Evolutionary conservation across 2,113 vertebrate species (phyloP).

Genomic region (Thunnus maccoyii): DNA sequence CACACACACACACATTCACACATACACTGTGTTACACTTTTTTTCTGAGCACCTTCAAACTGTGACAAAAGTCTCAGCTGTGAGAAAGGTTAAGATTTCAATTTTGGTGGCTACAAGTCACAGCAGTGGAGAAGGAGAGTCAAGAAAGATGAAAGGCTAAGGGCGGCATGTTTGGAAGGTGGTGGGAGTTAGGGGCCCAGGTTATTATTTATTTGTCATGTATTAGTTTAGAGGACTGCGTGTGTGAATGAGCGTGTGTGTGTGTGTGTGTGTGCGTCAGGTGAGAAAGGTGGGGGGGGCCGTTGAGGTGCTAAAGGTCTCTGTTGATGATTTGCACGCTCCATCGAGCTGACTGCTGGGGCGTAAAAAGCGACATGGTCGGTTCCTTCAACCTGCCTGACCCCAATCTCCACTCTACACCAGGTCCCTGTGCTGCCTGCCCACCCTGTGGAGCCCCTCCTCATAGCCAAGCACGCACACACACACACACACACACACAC

Average conservation of each 20-base stretch:
- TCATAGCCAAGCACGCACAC: constrained; percentile 28
- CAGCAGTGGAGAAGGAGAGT: constrained; percentile 49
- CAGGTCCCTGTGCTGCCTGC: constrained; percentile 69
- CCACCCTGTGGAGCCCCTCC: constrained; percentile 71
- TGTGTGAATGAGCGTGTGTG: constrained; percentile 25
- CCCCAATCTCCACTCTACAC: constrained; percentile 87
- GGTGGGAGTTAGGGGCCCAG: constrained; percentile 32
- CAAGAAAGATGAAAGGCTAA: constrained; percentile 51
- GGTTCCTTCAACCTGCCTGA: constrained; percentile 84
- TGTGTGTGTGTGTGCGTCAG: constrained; percentile 40
- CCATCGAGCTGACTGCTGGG: constrained; percentile 78
- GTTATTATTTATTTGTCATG: constrained; percentile 77
- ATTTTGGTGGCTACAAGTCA: constrained; percentile 64
- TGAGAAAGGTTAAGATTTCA: constrained; percentile 83
- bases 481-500: constrained; percentile 22
- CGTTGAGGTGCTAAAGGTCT: constrained; percentile 81
- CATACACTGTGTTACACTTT: constrained; percentile 22
- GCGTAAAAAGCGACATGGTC: constrained; percentile 83
- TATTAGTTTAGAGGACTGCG: constrained; percentile 60
- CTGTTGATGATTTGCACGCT: constrained; percentile 87
- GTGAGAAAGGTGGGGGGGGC: constrained; percentile 63
- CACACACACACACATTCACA: constrained; percentile 33
- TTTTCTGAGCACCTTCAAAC: constrained; percentile 54
- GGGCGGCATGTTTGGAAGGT: constrained; percentile 33
- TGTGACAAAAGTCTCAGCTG: constrained; percentile 82